Conservation (phyloP, 2,888 invertebrate species). For the Lissocephala sabroskyi region DNA sequence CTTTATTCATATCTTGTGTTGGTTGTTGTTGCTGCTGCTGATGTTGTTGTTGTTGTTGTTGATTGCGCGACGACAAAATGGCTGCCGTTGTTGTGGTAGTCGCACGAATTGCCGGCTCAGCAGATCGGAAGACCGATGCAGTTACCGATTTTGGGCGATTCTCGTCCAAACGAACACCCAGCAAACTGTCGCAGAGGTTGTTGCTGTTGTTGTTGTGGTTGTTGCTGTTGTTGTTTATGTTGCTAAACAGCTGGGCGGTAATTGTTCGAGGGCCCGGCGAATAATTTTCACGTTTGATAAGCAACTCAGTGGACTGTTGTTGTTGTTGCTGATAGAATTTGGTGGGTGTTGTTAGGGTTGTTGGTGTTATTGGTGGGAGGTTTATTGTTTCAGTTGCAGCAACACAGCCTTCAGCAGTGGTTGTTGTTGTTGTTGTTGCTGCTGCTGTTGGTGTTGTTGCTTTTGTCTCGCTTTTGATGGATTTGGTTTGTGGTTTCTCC, state of each 20-base stretch:
- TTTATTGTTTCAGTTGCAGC: constrained; percentile 22
- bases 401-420: too few species aligned
- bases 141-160: constrained; percentile 71
- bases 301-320: constrained; percentile 26
- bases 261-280: constrained; percentile 51
- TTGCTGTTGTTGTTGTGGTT: constrained; percentile 36
- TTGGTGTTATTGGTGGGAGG: constrained; percentile 11
- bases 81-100: constrained; percentile 42
- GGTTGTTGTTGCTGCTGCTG: constrained; percentile 65
- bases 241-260: constrained; percentile 42
- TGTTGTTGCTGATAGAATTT: constrained; percentile 14
- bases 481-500: constrained; percentile 9
- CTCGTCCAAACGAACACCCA: constrained; percentile 38
- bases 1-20: constrained; percentile 95
- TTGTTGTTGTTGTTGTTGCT: constrained; percentile 16
- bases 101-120: constrained; percentile 33
- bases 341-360: constrained; percentile 16
- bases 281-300: constrained; percentile 49
- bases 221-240: constrained; percentile 18
- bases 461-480: constrained; percentile 27
- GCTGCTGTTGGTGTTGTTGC: constrained; percentile 17
- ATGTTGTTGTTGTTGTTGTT: constrained; percentile 28
- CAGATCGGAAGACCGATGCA: constrained; percentile 67
- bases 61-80: constrained; percentile 33
- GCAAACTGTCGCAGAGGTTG: too few species aligned